phyloP scores from a whole-genome alignment of 2,888 invertebrate genomes.

The Nipponacmea schrenckii region DNA sequence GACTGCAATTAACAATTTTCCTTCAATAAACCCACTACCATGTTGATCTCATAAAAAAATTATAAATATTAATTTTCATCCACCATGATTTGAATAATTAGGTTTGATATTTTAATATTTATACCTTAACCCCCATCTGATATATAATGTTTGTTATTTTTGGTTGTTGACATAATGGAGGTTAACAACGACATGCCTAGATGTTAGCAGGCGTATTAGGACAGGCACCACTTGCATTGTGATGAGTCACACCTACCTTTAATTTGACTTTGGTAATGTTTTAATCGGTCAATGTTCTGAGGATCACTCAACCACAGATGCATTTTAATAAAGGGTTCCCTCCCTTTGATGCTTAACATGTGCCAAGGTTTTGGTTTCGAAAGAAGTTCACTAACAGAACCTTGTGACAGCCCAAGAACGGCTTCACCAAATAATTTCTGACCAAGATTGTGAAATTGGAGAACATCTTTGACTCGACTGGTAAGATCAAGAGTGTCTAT shows the following conservation, averaged over 20 bases:
- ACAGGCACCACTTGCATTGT: constrained; percentile 17
- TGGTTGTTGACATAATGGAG: neutral
- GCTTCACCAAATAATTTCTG: constrained; percentile 98
- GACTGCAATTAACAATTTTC: too few species aligned
- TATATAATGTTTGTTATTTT: too few species aligned
- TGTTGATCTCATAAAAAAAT: too few species aligned
- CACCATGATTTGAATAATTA: too few species aligned
- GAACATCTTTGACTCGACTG: constrained; percentile 94
- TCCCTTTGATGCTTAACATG: constrained; percentile 96
- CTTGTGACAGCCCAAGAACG: constrained; percentile 94
- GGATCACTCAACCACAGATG: constrained; percentile 96
- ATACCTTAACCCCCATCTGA: too few species aligned
- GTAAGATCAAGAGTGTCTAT: constrained; percentile 96
- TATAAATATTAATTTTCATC: too few species aligned
- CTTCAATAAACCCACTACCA: too few species aligned
- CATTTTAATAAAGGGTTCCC: constrained; percentile 76
- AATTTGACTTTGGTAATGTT: constrained; percentile 70
- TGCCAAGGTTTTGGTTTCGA: constrained; percentile 99
- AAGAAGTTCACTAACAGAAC: constrained; percentile 90
- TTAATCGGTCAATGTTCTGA: constrained; percentile 91
- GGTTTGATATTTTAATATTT: too few species aligned
- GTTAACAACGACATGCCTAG: constrained; percentile 3
- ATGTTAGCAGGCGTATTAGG: constrained; percentile 7
- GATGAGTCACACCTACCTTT: constrained; percentile 58
- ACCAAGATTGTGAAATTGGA: constrained; percentile 95